Base-by-base conservation (phyloP, 2,888 invertebrate genomes). In the Pantelozetes paolii region DNA sequence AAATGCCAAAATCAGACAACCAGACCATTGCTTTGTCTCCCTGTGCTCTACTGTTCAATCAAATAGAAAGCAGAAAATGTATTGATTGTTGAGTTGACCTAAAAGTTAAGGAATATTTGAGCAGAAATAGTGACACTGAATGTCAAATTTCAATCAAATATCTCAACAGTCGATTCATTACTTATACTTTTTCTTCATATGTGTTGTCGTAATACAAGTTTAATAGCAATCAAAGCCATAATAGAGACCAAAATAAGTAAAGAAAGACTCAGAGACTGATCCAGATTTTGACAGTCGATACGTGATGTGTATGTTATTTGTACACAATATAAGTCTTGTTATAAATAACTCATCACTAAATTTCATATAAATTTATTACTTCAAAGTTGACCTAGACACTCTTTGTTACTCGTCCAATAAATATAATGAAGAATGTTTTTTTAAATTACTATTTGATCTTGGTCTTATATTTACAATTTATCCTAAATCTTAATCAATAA, bases 271-370 rank as follows among this genome's bases (percentile, higher is more conserved):
- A n/a, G n/a, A 54, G 54, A 26, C 23, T 54, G 23, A 54, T 54
- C 54, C 23, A 54, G 54, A 54, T 23, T 26, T 54, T 20, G 23
- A 23, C 54, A 18, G 13, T 11, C 54, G 26, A 54, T 54, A 54
- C 54, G 54, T 54, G 54, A 9, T 54, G 23, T 54, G 54, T 26
- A 54, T 54, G 54, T 26, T 6, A 54, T 54, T 26, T 54, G 26
- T 54, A 50, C 18, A 5, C 6, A 9, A 45, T 18, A 45, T 45
- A 45, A 45, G 45, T 18, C 15, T 45, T 18, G 45, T 3, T 18
- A 45, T 45, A 45, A 45, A 45, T 18, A 45, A 15, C 15, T n/a
- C n/a, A n/a, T n/a, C n/a, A n/a, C n/a, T n/a, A n/a, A n/a, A n/a
- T n/a, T n/a, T n/a, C n/a, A n/a, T n/a, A 45, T 45, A 13, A 45